Conservation (phyloP, 2,888 invertebrate species). For the Romanomermis culicivorax region DNA sequence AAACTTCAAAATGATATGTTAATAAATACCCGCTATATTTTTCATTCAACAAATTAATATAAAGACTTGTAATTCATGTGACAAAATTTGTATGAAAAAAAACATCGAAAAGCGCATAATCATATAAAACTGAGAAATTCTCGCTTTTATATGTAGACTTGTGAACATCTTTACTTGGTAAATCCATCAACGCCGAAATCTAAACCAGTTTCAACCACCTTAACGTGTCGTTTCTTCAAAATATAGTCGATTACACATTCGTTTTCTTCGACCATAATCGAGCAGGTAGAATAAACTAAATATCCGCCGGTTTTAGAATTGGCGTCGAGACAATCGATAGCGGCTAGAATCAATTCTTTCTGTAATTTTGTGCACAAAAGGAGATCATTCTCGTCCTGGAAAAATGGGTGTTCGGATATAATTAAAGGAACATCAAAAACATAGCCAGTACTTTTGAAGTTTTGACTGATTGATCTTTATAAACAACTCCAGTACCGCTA, state of each 20-base stretch:
- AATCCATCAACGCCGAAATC: conserved; percentile 91
- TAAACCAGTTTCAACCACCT: conserved; percentile 71
- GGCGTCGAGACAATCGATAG: conserved; percentile 86
- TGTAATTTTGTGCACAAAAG: conserved; percentile 77
- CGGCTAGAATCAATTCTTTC: conserved; percentile 67
- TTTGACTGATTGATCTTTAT: conserved; percentile 92
- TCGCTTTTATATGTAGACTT: not conserved
- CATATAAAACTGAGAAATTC: not conserved
- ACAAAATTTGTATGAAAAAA: conserved; percentile 6
- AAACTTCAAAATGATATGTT: not conserved
- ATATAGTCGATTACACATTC: conserved; percentile 92
- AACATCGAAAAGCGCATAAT: not conserved
- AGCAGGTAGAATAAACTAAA: conserved; percentile 95
- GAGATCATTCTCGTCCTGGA: conserved; percentile 57
- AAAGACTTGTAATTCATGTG: not conserved
- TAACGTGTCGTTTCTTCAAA: conserved; percentile 64
- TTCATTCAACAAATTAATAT: conserved; percentile 1
- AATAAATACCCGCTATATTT: not conserved
- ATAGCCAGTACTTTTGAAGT: conserved; percentile 43
- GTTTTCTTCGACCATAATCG: conserved; percentile 88
- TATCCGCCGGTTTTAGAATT: conserved; percentile 77
- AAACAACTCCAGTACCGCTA: conserved; percentile 88
- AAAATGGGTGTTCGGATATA: conserved; percentile 1
- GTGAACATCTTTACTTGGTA: conserved; percentile 41
- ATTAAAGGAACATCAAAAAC: not conserved